These are phyloP conservation scores for Philypnodon macrostomus DNA, from an alignment of 2,797 vertebrate genomes.

Conservation along the genomic window DNA sequence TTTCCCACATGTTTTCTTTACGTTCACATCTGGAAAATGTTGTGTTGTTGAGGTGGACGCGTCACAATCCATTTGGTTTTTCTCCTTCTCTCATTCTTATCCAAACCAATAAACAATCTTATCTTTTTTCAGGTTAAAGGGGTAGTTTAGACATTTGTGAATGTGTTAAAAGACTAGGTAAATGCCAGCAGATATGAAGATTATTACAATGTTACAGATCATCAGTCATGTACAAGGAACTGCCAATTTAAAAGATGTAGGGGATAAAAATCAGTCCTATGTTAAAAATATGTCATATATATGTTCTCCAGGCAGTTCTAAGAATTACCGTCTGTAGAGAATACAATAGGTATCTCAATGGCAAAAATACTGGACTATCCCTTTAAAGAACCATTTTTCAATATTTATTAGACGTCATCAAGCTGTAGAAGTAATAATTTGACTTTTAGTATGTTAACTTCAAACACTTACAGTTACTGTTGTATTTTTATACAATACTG, in stretches of 20 bases:
- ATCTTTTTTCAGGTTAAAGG: background rate
- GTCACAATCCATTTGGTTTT: slow-evolving; percentile 3
- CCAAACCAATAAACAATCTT: background rate
- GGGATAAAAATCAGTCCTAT: too few relatives aligned
- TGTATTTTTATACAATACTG: slow-evolving; percentile 41
- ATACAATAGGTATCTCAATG: too few relatives aligned
- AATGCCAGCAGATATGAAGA: too few relatives aligned
- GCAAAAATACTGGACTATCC: slow-evolving; percentile 1
- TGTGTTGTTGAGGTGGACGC: slow-evolving; percentile 7
- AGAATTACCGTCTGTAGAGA: too few relatives aligned
- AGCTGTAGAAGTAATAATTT: slow-evolving; percentile 22
- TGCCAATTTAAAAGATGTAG: too few relatives aligned
- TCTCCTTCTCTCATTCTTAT: too few relatives aligned
- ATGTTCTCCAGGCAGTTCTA: too few relatives aligned
- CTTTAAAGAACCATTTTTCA: background rate
- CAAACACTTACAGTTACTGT: slow-evolving; percentile 19
- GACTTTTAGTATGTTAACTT: slow-evolving; percentile 6
- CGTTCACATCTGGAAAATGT: slow-evolving; percentile 15
- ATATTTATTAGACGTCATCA: slow-evolving; percentile 3
- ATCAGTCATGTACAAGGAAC: too few relatives aligned
- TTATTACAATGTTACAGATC: too few relatives aligned
- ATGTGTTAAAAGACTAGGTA: background rate
- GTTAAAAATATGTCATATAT: too few relatives aligned
- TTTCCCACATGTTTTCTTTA: slow-evolving; percentile 15
- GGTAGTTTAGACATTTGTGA: background rate